Conservation (phyloP, 2,113 vertebrate genomes). For the Dromiciops gliroides region DNA sequence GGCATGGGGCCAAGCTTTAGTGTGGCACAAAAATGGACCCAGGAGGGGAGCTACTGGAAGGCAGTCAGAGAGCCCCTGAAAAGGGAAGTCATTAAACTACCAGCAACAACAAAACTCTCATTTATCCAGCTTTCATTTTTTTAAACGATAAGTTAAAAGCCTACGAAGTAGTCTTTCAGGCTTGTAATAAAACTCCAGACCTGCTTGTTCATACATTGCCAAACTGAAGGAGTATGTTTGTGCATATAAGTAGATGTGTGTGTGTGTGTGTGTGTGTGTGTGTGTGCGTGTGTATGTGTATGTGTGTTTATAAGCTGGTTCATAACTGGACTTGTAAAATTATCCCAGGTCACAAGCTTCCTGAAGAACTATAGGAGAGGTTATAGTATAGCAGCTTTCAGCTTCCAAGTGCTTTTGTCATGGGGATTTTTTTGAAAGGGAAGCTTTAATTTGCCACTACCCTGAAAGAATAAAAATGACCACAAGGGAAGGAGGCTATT, state of each 20-base stretch:
- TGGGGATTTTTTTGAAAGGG: slow-evolving; percentile 29
- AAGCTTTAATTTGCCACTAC: slow-evolving; percentile 69
- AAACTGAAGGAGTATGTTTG: background rate
- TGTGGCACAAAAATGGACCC: slow-evolving; percentile 65
- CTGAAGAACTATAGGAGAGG: slow-evolving; percentile 30
- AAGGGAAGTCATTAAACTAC: slow-evolving; percentile 84
- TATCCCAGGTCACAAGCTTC: slow-evolving; percentile 1
- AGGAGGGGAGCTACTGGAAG: slow-evolving; percentile 76
- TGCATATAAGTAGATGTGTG: background rate
- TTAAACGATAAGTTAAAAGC: slow-evolving; percentile 72
- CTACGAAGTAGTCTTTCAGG: slow-evolving; percentile 69
- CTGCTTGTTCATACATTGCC: slow-evolving; percentile 20
- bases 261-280: background rate
- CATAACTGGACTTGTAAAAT: slow-evolving; percentile 45
- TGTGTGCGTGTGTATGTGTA: background rate
- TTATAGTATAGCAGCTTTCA: slow-evolving; percentile 49
- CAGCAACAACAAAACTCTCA: slow-evolving; percentile 59
- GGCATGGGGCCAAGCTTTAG: slow-evolving; percentile 86
- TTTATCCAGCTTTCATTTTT: slow-evolving; percentile 73
- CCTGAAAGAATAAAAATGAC: slow-evolving; percentile 60
- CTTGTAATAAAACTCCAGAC: slow-evolving; percentile 66
- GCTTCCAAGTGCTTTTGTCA: slow-evolving; percentile 62
- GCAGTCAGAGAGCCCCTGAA: slow-evolving; percentile 81
- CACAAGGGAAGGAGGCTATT: slow-evolving; percentile 39
- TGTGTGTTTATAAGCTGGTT: slow-evolving; percentile 36